Evolutionary conservation across 1,140 invertebrate species (phyloP), one percentile per base, ranked within the genome.

Genomic region (Psix sp.): DNA sequence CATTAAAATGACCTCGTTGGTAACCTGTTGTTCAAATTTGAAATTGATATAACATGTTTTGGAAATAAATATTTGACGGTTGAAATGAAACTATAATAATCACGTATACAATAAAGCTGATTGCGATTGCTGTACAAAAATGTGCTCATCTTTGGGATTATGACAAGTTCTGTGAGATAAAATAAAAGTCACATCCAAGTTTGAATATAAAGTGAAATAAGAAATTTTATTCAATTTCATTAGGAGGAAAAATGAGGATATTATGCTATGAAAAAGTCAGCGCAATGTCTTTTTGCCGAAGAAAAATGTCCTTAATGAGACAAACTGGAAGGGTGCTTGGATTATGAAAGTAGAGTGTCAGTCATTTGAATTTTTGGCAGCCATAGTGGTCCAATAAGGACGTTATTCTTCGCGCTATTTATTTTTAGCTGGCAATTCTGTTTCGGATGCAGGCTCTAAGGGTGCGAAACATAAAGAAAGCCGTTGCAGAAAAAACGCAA

Each of bases 371-470:
- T 63, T 52, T 63, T 63, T 13, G 48, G 48, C 46, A 17, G 18
- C 45, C 45, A n/a, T n/a, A n/a, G 13, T 5, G 16, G 14, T 13
- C 16, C 63, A 24, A 76, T 68, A 45, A 77, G 67, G 65, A 74
- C 60, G 63, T 77, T 74, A 74, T 63, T 75, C 57, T 68, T 59
- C 63, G 15, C 24, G 39, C 35, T 46, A 52, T 46, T 54, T 59
- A 49, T 65, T 56, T 49, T 67, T 40, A 42, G 45, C 39, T 40
- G 11, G 33, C 24, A 49, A 36, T 33, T 29, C 39, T 68, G 17
- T 39, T 43, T 36, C 21, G 13, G 13, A 10, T n/a, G n/a, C n/a
- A 26, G 48, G 38, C 9, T 51, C 31, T n/a, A 38, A 51, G 46
- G 40, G 65, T 38, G 51, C 46, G 63, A 33, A 54, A 43, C 49